Evolutionary conservation across 2,797 vertebrate species (phyloP), one percentile per base, ranked within the genome.

Genomic region (Manis crassicaudata): DNA sequence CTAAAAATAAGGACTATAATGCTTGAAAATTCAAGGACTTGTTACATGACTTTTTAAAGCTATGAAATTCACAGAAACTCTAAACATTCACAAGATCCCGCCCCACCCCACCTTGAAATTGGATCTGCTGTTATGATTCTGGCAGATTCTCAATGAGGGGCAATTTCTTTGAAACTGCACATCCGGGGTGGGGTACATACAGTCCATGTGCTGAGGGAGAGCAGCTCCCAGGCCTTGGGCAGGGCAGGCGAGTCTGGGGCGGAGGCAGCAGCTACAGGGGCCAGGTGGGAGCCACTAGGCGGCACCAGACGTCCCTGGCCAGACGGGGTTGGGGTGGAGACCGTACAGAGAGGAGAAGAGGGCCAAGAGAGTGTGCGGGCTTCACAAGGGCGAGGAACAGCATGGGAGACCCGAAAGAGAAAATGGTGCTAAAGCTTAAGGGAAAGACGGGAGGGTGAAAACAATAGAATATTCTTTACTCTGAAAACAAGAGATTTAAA

Each of bases 21-120:
- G 13, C n/a, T 83, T 60, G 37, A 95, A 96, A 80, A 84, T 73
- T 90, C 68, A 10, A 32, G 80, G 80, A 91, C 14, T 62, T 96
- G 77, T 84, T 60, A 80, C 54, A 14, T 68, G 25, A 72, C 40
- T 50, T 84, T 92, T 75, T 72, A 56, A 77, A 88, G 40, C 35
- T 32, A 52, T 35, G 68, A 40, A 80, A 85, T 43, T 93, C 70
- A 77, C 13, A 65, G 87, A 84, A 81, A 77, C 40, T n/a, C 56
- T 46, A 56, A 58, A 81, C 65, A 18, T 13, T 87, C 63, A 68
- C 54, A 79, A 60, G 63, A 70, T 62, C 52, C 16, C 17, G 68
- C 18, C n/a, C 54, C 50, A 46, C 16, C 17, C 75, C 18, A 37
- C 54, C 50, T 87, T 14, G 52, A 46, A 82, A 46, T 4, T 43